phyloP scores from a whole-genome alignment of 2,888 invertebrate genomes.

The Ormia ochracea region DNA sequence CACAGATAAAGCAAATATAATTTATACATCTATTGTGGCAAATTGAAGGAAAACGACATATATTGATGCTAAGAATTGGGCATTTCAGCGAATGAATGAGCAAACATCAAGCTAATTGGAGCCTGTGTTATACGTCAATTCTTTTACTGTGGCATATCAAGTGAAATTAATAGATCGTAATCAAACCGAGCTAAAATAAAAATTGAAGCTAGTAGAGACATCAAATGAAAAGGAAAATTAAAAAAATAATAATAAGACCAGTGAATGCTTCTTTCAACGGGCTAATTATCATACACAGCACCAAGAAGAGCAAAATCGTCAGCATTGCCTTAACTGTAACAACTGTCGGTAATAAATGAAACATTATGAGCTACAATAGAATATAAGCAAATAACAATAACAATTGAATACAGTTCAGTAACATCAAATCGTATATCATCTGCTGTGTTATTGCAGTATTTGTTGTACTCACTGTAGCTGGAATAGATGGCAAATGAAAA shows the following conservation, averaged over 20 bases:
- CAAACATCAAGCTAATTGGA: too few relatives aligned
- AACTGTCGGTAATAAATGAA: conserved; percentile 20
- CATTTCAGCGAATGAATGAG: too few relatives aligned
- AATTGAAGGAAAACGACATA: too few relatives aligned
- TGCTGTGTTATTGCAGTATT: conserved; percentile 57
- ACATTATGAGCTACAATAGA: conserved; percentile 31
- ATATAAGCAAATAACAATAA: conserved; percentile 1
- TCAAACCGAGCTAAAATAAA: conserved; percentile 9
- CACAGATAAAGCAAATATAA: too few relatives aligned
- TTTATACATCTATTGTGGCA: too few relatives aligned
- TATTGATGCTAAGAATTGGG: too few relatives aligned
- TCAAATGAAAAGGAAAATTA: background rate
- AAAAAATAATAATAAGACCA: background rate
- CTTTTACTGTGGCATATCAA: background rate
- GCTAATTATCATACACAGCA: conserved; percentile 52
- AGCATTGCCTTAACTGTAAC: background rate
- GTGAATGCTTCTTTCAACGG: conserved; percentile 50
- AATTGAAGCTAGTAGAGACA: background rate
- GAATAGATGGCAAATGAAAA: conserved; percentile 40
- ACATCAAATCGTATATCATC: conserved; percentile 70
- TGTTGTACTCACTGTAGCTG: conserved; percentile 6
- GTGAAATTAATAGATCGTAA: conserved; percentile 22
- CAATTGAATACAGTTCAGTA: conserved; percentile 71
- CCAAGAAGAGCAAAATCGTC: conserved; percentile 37
- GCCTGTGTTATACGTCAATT: conserved; percentile 29